Evolutionary conservation across 1,140 invertebrate genomes (phyloP), one percentile per base, ranked within the genome.

Genomic region (Halesus radiatus): DNA sequence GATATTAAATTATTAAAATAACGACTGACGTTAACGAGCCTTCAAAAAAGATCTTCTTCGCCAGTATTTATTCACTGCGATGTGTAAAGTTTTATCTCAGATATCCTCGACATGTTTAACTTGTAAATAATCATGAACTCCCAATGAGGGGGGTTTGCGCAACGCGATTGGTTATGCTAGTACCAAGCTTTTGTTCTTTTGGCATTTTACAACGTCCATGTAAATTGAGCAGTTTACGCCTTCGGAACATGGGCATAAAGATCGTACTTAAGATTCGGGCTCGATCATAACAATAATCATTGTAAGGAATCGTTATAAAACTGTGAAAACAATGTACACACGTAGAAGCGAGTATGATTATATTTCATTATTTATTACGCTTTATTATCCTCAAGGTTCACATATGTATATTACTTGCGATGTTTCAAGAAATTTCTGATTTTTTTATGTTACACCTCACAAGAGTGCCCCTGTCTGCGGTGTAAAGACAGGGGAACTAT

Each of bases 181-280:
- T 45, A 45, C 10, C 8, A 4, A 3, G 37, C 66, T 70, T 70
- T 70, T 70, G 66, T 70, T 70, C 66, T 70, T 70, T 70, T 20
- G 45, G n/a, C 16, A 20, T 70, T 70, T 45, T 20, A 45, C 18
- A 45, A 18, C 66, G 66, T 70, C 18, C 66, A 22, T 52, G 66
- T 70, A 70, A 70, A 70, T 70, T 70, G 45, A 70, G 66, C 66
- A 70, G 66, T 70, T 70, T 70, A 70, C 37, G 66, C 37, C 32
- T 70, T 70, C 6, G 22, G 66, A 70, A 70, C 66, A 70, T 20
- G 37, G 66, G 37, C 66, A 70, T 70, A 70, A 70, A 70, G 66
- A 70, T 70, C 22, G 18, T 16, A 70, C 66, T 70, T 70, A 52
- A 70, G 66, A 70, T 70, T 45, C 32, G 37, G 32, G 18, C 37